Evolutionary conservation across 2,888 invertebrate species (phyloP), one percentile per base, ranked within the genome.

Genomic region (Spodoptera picta): DNA sequence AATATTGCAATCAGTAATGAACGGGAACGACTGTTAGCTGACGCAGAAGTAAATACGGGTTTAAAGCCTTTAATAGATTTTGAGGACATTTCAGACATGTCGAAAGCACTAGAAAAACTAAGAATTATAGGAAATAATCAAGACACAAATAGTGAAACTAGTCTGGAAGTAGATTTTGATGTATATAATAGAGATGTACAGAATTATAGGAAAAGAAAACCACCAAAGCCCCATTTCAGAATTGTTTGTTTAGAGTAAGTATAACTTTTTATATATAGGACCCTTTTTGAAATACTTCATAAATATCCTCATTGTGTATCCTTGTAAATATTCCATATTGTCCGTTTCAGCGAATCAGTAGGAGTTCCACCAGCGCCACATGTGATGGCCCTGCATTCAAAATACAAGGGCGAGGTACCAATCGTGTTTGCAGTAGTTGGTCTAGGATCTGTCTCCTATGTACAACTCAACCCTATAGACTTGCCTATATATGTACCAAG

Each of bases 361-460:
- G 64, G 48, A 0, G 73, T 91, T 5, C 94, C 93, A 1, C 68
- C 83, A 1, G 87, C 85, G 0, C 73, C 69, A 1, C 88, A 92
- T 11, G 70, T 95, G 9, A 83, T 83, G 10, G 73, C 85, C 3
- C 80, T 94, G 0, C 83, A 90, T 49, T 73, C 88, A 0, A 85
- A 85, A 57, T 89, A 90, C 60, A 66, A 80, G 1, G 92, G 94
- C 58, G 78, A 85, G 5, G 89, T 93, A 3, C 79, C 87, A 0
- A 87, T 91, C 14, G 81, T 95, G 2, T 92, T 94, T 53, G 95
- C 95, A 0, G 66, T 95, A 4, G 93, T 95, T 3, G 88, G 90
- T n/a, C 75, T 80, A 0, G 89, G 87, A 14, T 90, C 94, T 0
- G 82, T 95, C 4, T 89, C 92, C 7, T 95, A 93, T 66, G 69